Evolutionary conservation across 1,140 invertebrate species (phyloP), one percentile per base, ranked within the genome.

Genomic region (Lasaia peninsularis): DNA sequence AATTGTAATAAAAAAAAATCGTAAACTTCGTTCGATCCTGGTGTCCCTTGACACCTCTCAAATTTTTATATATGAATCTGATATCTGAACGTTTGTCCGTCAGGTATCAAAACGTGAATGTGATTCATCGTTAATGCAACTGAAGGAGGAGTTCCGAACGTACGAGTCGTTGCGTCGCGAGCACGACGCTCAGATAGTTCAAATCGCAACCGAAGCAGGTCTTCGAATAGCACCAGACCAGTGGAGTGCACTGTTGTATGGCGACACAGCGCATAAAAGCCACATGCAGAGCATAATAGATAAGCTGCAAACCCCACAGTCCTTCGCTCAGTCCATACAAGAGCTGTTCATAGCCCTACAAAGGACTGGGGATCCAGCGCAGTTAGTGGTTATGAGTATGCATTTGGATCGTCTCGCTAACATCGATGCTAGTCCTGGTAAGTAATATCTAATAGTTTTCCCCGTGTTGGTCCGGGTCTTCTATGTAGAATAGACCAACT

Each of bases 231-330:
- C 98, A 0, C 98, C 98, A 0, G 98, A 99, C 78, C 98, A 99
- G 78, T 99, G 98, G 98, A 98, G 97, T 6, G 96, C 97, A 7
- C 82, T 99, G 31, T 86, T 99, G 1, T 99, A 99, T 81, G 98
- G 98, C 1, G 98, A 99, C 80, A 94, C 95, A 0, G 92, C 93
- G 12, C 98, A 99, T 75, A 99, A 99, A 82, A 98, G 97, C 14
- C 97, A 99, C 78, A 99, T 99, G 98, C 98, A 99, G 87, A 98
- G 97, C 71, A 99, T 99, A 58, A 98, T 99, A 72, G 83, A 96
- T 70, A 96, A 98, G 90, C 86, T 98, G 28, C 97, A 98, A 89
- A 98, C 96, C 11, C 96, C 96, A 0, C 95, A 96, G 65, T 96
- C 95, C 1, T 98, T 98, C 86, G 93, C 94, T 1, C 95, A 97